Evolutionary conservation across 53 echinoderm and acorn worm genomes (phyloP).

Genomic region (Holothuria leucospilota): DNA sequence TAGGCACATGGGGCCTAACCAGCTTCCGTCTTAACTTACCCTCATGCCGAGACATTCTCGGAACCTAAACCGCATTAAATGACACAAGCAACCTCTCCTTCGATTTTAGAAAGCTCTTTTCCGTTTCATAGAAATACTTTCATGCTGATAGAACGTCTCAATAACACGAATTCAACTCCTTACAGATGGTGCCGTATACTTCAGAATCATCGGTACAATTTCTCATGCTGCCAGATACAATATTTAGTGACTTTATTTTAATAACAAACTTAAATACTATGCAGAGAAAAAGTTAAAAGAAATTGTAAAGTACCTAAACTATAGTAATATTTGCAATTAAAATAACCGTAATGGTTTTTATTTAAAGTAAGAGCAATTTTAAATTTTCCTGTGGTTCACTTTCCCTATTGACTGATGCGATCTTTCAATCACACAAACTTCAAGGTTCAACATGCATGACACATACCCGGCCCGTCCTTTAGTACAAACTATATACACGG

Average conservation of each 20-base stretch:
- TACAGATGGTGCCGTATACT: slow-evolving; percentile 11
- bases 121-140: neutral
- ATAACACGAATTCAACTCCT: slow-evolving; percentile 14
- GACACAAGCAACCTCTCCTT: slow-evolving; percentile 45
- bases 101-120: neutral
- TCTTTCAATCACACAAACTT: too few relatives aligned
- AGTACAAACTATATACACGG: too few relatives aligned
- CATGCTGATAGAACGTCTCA: neutral
- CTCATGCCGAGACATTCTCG: slow-evolving; percentile 99
- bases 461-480: too few relatives aligned
- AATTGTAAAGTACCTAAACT: too few relatives aligned
- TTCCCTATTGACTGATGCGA: too few relatives aligned
- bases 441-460: too few relatives aligned
- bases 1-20: slow-evolving; percentile 37
- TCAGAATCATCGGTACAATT: slow-evolving; percentile 32
- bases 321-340: too few relatives aligned
- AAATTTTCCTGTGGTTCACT: too few relatives aligned
- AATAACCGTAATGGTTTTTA: too few relatives aligned
- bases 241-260: too few relatives aligned
- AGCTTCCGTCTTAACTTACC: slow-evolving; percentile 72
- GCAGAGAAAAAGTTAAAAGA: too few relatives aligned
- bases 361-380: too few relatives aligned
- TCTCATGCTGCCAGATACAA: slow-evolving; percentile 20
- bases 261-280: neutral
- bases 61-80: slow-evolving; percentile 42